A percentile compares a stretch with the other conserved stretches of the same genome.
phyloP scores from a whole-genome alignment of 2,797 vertebrate species.

The Loriculus beryllinus region DNA sequence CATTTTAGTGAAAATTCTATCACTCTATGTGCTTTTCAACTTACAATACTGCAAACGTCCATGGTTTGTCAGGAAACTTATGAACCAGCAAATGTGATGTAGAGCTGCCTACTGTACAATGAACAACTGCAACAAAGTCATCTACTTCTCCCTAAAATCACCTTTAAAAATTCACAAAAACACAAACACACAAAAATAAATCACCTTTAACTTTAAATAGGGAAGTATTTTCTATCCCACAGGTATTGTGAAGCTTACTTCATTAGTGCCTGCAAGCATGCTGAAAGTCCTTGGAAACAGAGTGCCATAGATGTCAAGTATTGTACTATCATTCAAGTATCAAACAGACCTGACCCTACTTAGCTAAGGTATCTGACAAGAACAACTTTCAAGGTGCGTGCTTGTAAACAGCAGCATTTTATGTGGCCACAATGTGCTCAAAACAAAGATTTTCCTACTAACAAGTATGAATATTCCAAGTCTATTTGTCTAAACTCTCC shows the following conservation, averaged over 20 bases:
- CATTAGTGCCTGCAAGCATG: not conserved
- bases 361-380: slow-evolving; percentile 15
- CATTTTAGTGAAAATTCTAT: not conserved
- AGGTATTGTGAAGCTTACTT: slow-evolving; percentile 26
- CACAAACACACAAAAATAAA: not conserved
- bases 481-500: slow-evolving; percentile 38
- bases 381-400: slow-evolving; percentile 21
- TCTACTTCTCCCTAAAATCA: not conserved
- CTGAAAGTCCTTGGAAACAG: slow-evolving; percentile 31
- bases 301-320: slow-evolving; percentile 1
- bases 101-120: not conserved
- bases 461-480: slow-evolving; percentile 13
- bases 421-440: not conserved
- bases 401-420: slow-evolving; percentile 32
- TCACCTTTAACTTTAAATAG: not conserved
- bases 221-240: not conserved
- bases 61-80: not conserved
- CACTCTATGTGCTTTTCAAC: not conserved
- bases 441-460: slow-evolving; percentile 10
- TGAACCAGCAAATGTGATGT: not conserved
- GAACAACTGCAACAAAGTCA: not conserved
- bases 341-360: slow-evolving; percentile 29
- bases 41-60: not conserved
- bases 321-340: slow-evolving; percentile 2
- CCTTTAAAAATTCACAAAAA: not conserved